phyloP scores from a whole-genome alignment of 2,113 vertebrate species.

The Phrynocephalus versicolor region DNA sequence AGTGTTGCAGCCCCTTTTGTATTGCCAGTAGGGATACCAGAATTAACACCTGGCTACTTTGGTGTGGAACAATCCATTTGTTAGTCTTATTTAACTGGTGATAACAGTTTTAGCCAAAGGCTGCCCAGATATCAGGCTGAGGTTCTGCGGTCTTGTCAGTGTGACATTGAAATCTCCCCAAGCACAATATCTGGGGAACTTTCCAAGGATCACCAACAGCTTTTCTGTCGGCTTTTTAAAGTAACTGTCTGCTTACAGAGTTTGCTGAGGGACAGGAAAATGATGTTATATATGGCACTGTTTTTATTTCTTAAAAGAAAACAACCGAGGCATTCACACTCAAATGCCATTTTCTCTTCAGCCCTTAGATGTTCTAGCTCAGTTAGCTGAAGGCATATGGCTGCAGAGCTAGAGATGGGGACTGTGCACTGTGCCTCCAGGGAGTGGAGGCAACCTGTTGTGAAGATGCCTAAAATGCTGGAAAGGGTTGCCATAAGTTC shows the following conservation, averaged over 20 bases:
- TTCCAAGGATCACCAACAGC: rapidly evolving
- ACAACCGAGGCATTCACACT: conserved; percentile 14
- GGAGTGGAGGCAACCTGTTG: neutral
- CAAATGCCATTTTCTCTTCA: too few relatives aligned
- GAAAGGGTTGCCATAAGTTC: too few relatives aligned
- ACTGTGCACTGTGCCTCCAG: too few relatives aligned
- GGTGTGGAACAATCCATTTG: neutral
- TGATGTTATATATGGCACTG: conserved; percentile 13
- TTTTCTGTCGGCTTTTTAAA: conserved; percentile 11
- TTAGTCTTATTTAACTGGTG: neutral
- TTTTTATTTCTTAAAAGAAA: conserved; percentile 38
- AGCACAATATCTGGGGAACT: neutral
- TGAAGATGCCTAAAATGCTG: too few relatives aligned
- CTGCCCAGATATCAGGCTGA: neutral
- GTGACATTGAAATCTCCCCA: neutral
- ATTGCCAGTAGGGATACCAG: neutral
- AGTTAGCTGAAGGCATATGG: too few relatives aligned
- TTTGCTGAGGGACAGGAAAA: conserved; percentile 18
- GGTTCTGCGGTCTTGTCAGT: neutral
- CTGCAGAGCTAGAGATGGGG: too few relatives aligned
- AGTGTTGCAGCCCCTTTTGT: neutral
- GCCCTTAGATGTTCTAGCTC: too few relatives aligned
- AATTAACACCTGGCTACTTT: neutral
- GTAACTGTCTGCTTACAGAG: neutral
- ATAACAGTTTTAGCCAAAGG: neutral